A percentile compares a stretch with the other conserved stretches of the same genome.
These are phyloP conservation scores for Nysson spinosus DNA, from an alignment of 2,888 invertebrate genomes.

Conservation along the genomic window DNA sequence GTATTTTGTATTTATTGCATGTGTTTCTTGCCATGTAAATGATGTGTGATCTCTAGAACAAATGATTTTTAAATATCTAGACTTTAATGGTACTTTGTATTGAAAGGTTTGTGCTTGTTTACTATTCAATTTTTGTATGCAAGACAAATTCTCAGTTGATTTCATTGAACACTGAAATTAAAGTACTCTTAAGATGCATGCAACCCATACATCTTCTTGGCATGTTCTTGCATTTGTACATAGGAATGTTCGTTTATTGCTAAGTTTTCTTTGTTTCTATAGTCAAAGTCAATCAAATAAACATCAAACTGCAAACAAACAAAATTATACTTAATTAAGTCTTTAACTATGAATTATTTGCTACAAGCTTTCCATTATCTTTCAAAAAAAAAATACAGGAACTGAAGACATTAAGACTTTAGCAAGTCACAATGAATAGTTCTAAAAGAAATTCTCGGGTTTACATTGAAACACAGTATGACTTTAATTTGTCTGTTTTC, in stretches of 20 bases:
- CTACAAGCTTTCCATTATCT: too few relatives aligned
- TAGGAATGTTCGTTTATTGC: conserved; percentile 6
- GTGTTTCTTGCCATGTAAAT: too few relatives aligned
- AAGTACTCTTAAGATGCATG: too few relatives aligned
- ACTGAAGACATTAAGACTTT: too few relatives aligned
- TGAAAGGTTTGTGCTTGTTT: not conserved
- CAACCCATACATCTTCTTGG: conserved; percentile 3
- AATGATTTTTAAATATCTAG: not conserved
- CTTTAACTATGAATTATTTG: too few relatives aligned
- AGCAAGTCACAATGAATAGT: conserved; percentile 8
- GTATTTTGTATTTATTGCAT: conserved; percentile 8
- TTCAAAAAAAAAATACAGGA: too few relatives aligned
- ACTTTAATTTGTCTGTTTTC: conserved; percentile 15
- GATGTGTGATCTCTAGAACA: not conserved
- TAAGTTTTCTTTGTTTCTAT: conserved; percentile 13
- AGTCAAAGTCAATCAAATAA: conserved; percentile 10
- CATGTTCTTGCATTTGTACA: not conserved
- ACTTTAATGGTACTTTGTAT: not conserved
- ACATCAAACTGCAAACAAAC: too few relatives aligned
- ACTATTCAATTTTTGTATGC: not conserved
- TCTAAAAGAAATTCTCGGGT: conserved; percentile 18
- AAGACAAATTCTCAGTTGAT: not conserved
- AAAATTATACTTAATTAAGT: too few relatives aligned
- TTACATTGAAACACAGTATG: conserved; percentile 15
- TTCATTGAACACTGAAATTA: too few relatives aligned